Percentiles rank a stretch among this genome's conserved stretches.
Conservation (phyloP, 1,140 invertebrate genomes). For the Stegodyphus mimosarum region DNA sequence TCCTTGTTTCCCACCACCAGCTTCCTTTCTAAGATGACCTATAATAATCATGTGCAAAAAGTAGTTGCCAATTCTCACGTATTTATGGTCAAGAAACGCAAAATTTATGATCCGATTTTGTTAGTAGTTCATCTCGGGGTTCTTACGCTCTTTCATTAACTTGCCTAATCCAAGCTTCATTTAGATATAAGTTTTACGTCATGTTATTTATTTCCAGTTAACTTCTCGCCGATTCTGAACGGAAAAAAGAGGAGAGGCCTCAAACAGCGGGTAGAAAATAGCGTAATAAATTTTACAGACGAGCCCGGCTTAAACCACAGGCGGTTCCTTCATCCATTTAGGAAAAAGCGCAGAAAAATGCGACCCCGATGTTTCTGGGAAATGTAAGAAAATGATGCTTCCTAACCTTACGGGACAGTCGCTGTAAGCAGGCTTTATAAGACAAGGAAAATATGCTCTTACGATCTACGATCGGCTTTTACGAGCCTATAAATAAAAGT, state of each 20-base stretch:
- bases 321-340: slow-evolving; percentile 12
- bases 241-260: background rate
- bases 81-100: too few relatives aligned
- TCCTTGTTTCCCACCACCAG: too few relatives aligned
- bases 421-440: slow-evolving; percentile 24
- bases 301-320: slow-evolving; percentile 21
- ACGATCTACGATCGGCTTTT: slow-evolving; percentile 48
- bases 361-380: slow-evolving; percentile 17
- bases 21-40: too few relatives aligned
- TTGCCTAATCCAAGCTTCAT: background rate
- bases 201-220: background rate
- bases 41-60: too few relatives aligned
- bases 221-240: background rate
- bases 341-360: slow-evolving; percentile 26
- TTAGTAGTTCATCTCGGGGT: too few relatives aligned
- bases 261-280: slow-evolving; percentile 45
- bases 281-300: slow-evolving; percentile 42
- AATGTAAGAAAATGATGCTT: background rate
- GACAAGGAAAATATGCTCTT: slow-evolving; percentile 49
- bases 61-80: too few relatives aligned
- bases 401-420: slow-evolving; percentile 1
- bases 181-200: background rate
- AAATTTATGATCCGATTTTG: too few relatives aligned
- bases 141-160: background rate
- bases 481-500: slow-evolving; percentile 55